Percentiles rank a stretch among this genome's conserved stretches.
phyloP scores from a whole-genome alignment of 2,113 vertebrate species.

The Macroglossus sobrinus region DNA sequence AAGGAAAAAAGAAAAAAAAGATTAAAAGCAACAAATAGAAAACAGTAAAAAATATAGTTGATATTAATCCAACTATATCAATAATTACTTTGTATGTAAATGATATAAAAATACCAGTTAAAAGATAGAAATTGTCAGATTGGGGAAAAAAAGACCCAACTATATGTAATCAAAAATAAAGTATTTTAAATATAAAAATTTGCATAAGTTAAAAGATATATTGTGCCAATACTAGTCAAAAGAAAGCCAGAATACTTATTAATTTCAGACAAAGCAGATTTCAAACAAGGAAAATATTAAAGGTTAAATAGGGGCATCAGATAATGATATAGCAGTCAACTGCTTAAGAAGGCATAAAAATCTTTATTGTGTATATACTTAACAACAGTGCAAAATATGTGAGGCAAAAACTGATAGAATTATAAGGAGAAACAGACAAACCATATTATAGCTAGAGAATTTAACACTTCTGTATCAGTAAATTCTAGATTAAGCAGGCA shows the following conservation, averaged over 20 bases:
- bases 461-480: neutral
- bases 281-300: neutral
- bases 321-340: neutral
- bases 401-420: neutral
- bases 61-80: neutral
- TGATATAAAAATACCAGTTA: neutral
- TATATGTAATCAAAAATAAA: neutral
- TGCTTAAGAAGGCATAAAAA: neutral
- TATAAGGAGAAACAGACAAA: neutral
- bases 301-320: neutral
- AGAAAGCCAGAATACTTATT: neutral
- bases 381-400: neutral
- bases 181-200: neutral
- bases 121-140: neutral
- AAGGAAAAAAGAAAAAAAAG: neutral
- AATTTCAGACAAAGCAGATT: constrained; percentile 2
- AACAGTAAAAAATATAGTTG: neutral
- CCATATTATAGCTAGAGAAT: neutral
- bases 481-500: neutral
- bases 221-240: neutral
- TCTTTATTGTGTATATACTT: neutral
- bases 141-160: neutral
- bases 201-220: neutral
- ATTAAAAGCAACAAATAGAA: neutral
- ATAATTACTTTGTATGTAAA: neutral